Evolutionary conservation across 2,888 invertebrate species (phyloP).

Genomic region (Sinhomidia bicolor): DNA sequence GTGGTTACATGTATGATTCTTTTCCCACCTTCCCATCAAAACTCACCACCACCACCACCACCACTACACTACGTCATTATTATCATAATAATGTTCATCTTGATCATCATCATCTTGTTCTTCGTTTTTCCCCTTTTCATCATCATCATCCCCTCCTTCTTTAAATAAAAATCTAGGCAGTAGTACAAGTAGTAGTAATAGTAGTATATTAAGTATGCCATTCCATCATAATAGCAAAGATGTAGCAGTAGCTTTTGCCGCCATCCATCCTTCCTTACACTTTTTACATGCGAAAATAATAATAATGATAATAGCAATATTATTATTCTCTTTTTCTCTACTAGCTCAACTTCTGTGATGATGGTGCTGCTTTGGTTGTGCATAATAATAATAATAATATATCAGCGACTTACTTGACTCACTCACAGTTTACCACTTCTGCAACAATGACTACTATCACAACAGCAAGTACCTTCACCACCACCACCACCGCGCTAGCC

Average conservation of each 20-base stretch:
- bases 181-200: not conserved
- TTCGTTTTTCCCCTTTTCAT: not conserved
- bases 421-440: not conserved
- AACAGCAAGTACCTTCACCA: slow-evolving; percentile 43
- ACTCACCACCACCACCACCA: slow-evolving; percentile 3
- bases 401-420: not conserved
- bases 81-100: slow-evolving; percentile 56
- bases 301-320: no score
- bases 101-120: slow-evolving; percentile 47
- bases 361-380: not conserved
- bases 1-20: slow-evolving; percentile 34
- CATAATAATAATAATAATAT: no score
- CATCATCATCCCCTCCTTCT: slow-evolving; percentile 28
- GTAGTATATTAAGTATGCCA: not conserved
- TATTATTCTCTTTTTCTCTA: not conserved
- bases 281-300: not conserved
- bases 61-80: slow-evolving; percentile 29
- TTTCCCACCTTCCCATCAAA: slow-evolving; percentile 56
- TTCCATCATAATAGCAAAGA: slow-evolving; percentile 32
- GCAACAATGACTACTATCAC: slow-evolving; percentile 33
- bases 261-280: slow-evolving; percentile 13
- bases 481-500: slow-evolving; percentile 11
- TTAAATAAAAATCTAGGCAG: not conserved
- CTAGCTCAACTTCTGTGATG: not conserved
- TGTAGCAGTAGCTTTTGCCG: not conserved